Conservation (phyloP, 2,113 vertebrate genomes). For the Anhinga rufa region DNA sequence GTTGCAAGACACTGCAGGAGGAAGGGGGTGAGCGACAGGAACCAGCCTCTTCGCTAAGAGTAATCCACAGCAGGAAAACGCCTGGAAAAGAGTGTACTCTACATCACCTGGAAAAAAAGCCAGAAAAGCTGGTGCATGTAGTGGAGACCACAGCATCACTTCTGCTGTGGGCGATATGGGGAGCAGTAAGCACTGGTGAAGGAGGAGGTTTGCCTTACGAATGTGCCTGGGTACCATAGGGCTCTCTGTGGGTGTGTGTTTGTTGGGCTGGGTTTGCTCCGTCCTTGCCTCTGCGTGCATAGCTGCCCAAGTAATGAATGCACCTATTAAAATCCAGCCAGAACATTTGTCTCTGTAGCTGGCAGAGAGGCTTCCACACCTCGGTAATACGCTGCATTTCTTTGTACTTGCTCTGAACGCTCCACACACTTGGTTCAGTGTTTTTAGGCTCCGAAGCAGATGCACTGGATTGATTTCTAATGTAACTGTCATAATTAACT, state of each 20-base stretch:
- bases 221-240: background rate
- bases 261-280: background rate
- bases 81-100: background rate
- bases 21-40: background rate
- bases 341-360: background rate
- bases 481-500: background rate
- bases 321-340: background rate
- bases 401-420: background rate
- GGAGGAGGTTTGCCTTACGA: no score
- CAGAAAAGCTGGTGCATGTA: rapidly evolving
- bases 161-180: rapidly evolving
- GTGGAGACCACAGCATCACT: background rate
- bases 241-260: background rate
- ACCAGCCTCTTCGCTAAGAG: background rate
- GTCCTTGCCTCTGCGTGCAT: background rate
- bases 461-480: background rate
- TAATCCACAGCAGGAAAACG: background rate
- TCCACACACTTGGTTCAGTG: rapidly evolving
- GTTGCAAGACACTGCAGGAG: background rate
- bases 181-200: rapidly evolving
- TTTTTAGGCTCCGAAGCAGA: background rate
- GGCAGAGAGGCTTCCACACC: background rate
- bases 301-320: background rate
- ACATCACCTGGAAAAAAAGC: background rate
- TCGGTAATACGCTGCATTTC: rapidly evolving